Conservation (phyloP, 1,140 invertebrate genomes). For the Drosophila fuyamai region DNA sequence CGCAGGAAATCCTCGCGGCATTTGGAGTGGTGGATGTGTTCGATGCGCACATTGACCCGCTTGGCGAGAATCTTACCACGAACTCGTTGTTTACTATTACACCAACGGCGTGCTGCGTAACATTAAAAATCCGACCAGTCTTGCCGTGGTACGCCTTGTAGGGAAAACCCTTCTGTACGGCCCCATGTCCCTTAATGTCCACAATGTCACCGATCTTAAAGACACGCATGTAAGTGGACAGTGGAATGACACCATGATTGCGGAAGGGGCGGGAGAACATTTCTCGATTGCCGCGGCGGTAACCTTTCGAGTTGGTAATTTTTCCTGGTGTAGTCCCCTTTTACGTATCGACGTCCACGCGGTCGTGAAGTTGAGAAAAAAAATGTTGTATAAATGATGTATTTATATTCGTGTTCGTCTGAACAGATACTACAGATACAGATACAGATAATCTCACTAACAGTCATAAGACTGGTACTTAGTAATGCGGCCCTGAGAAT, state of each 20-base stretch:
- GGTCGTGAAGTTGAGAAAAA: constrained; percentile 73
- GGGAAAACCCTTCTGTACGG: constrained; percentile 99
- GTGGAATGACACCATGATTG: constrained; percentile 96
- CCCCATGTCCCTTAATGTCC: constrained; percentile 99
- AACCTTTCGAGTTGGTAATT: constrained; percentile 99
- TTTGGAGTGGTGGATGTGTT: constrained; percentile 98
- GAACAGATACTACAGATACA: too few species aligned
- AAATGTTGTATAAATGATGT: too few species aligned
- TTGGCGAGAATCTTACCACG: constrained; percentile 97
- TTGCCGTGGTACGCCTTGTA: constrained; percentile 99
- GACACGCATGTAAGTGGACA: constrained; percentile 98
- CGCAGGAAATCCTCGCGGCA: constrained; percentile 98
- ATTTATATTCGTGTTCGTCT: too few species aligned
- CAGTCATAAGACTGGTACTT: too few species aligned
- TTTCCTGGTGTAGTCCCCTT: constrained; percentile 76
- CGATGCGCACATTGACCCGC: constrained; percentile 98
- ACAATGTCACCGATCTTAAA: constrained; percentile 99
- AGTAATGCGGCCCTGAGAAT: too few species aligned
- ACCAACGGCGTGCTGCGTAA: constrained; percentile 98
- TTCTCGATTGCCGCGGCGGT: constrained; percentile 98
- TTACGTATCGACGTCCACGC: constrained; percentile 77
- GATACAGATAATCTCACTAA: too few species aligned
- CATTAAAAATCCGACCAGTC: constrained; percentile 99
- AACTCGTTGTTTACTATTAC: constrained; percentile 99
- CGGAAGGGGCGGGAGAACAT: constrained; percentile 98